Conservation (phyloP, 2,113 vertebrate genomes). For the Rhagologus leucostigma region DNA sequence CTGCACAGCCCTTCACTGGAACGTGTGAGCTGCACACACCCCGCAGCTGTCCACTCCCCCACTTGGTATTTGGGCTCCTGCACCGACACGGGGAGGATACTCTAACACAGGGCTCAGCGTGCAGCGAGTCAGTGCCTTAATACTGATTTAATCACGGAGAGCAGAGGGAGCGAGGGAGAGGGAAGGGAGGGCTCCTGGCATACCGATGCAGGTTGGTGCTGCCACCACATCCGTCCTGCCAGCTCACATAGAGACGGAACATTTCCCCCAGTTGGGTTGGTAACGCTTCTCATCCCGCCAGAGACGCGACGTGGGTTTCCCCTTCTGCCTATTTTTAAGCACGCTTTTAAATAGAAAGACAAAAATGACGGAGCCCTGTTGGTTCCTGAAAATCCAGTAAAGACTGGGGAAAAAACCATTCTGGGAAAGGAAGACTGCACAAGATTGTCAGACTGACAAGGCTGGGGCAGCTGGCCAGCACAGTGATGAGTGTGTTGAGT, state of each 20-base stretch:
- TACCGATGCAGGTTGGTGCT: not conserved
- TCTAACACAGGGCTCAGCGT: not conserved
- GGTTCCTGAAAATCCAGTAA: not conserved
- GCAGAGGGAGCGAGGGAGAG: not conserved
- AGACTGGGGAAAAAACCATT: not conserved
- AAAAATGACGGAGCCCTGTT: rapidly evolving
- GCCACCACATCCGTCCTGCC: not conserved
- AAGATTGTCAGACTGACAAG: not conserved
- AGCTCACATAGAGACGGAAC: rapidly evolving
- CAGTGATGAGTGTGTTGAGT: not conserved
- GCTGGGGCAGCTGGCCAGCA: not conserved
- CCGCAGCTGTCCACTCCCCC: rapidly evolving
- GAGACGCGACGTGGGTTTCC: rapidly evolving
- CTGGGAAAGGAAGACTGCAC: not conserved
- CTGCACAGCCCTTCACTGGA: not conserved
- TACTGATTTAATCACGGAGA: not conserved
- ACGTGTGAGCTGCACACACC: not conserved
- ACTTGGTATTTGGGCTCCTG: not conserved
- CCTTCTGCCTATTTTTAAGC: not conserved
- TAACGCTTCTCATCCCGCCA: not conserved
- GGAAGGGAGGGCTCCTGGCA: not conserved
- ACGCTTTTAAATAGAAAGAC: not conserved
- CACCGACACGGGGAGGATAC: rapidly evolving
- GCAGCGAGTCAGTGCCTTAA: not conserved
- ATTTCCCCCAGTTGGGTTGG: rapidly evolving